Percentiles rank a stretch among this genome's conserved stretches.
Conservation (phyloP, 2,113 vertebrate genomes). For the Anguilla rostrata region DNA sequence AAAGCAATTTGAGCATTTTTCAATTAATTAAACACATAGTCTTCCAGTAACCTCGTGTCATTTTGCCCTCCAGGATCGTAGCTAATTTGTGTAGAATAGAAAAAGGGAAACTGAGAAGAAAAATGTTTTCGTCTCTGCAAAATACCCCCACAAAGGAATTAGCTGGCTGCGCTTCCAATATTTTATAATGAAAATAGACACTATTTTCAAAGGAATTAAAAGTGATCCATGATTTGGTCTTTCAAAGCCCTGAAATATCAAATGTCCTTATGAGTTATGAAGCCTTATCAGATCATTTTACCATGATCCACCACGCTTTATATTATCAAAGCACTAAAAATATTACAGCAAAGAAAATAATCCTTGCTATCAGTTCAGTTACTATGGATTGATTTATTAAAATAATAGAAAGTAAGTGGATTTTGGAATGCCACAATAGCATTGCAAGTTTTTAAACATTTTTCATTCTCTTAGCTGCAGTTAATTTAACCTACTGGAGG, state of each 20-base stretch:
- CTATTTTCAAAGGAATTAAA: not conserved
- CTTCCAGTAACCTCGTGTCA: conserved; percentile 86
- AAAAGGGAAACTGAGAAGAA: conserved; percentile 36
- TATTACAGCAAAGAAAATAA: not conserved
- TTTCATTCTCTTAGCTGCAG: no score
- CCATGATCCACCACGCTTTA: not conserved
- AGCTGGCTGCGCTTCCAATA: not conserved
- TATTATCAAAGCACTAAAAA: not conserved
- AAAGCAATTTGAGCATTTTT: conserved; percentile 92
- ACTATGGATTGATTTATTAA: not conserved
- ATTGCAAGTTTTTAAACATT: not conserved
- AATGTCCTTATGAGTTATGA: not conserved
- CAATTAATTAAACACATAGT: conserved; percentile 96
- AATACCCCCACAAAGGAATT: conserved; percentile 9
- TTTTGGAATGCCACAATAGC: not conserved
- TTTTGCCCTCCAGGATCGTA: conserved; percentile 83
- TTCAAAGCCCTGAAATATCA: not conserved
- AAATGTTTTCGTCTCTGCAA: conserved; percentile 17
- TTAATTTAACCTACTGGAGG: not conserved
- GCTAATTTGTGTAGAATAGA: conserved; percentile 83
- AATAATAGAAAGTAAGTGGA: not conserved
- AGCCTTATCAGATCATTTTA: not conserved
- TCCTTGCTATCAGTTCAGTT: not conserved
- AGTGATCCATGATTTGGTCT: not conserved
- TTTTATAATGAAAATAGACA: conserved; percentile 2